phyloP scores from a whole-genome alignment of 2,113 vertebrate genomes.

The Brachyhypopomus gauderio region DNA sequence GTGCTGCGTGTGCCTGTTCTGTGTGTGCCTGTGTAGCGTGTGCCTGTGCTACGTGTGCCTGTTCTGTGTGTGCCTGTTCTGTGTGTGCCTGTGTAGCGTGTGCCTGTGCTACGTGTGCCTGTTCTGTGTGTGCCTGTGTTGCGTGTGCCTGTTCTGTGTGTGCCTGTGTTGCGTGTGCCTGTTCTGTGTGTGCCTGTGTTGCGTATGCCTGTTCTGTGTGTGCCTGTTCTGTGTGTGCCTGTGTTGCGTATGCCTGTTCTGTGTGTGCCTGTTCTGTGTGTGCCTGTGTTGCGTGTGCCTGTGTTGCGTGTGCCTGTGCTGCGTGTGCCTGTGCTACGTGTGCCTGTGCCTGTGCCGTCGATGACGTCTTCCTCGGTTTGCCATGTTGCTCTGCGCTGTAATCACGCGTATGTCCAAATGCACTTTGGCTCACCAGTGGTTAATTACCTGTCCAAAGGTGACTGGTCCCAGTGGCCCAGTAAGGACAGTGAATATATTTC shows the following conservation, averaged over 20 bases:
- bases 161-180: background rate
- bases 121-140: too few relatives aligned
- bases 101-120: background rate
- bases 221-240: too few relatives aligned
- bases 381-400: background rate
- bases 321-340: background rate
- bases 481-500: background rate
- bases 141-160: background rate
- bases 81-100: background rate
- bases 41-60: background rate
- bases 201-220: too few relatives aligned
- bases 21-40: too few relatives aligned
- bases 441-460: conserved; percentile 19
- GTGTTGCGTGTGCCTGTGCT: too few relatives aligned
- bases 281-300: background rate
- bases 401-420: background rate
- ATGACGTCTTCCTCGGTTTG: background rate
- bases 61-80: too few relatives aligned
- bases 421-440: background rate
- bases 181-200: background rate
- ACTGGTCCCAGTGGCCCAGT: background rate
- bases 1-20: background rate
- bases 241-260: too few relatives aligned
- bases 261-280: background rate
- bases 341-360: background rate